A percentile compares a stretch with the other conserved stretches of the same genome.
Conservation (phyloP, 2,888 invertebrate genomes). For the Ormyrus pomaceus region DNA sequence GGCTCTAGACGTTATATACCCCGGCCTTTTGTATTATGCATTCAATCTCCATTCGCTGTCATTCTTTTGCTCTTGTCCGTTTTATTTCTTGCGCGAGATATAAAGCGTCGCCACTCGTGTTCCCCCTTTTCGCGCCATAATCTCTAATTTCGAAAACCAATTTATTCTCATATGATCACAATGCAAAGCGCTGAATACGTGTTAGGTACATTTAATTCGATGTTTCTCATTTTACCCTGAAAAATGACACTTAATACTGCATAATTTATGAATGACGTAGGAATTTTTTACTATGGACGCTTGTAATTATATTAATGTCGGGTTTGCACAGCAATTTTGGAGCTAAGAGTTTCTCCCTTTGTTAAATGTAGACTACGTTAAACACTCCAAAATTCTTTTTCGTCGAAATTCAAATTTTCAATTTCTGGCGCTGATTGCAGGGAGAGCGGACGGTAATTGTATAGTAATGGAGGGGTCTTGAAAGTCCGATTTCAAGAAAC, state of each 20-base stretch:
- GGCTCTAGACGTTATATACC: slow-evolving; percentile 35
- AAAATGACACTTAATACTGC: slow-evolving; percentile 34
- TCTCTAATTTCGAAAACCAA: slow-evolving; percentile 33
- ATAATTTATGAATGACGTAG: not conserved
- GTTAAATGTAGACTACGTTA: not conserved
- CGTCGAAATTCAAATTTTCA: not conserved
- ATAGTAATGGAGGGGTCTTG: too few species aligned
- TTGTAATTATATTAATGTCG: too few species aligned
- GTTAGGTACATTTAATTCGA: not conserved
- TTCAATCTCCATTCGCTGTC: slow-evolving; percentile 34
- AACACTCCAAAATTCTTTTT: not conserved
- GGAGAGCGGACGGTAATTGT: not conserved
- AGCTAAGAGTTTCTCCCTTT: too few species aligned
- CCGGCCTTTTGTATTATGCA: slow-evolving; percentile 44
- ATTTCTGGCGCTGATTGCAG: slow-evolving; percentile 2
- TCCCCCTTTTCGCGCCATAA: not conserved
- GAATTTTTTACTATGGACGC: not conserved
- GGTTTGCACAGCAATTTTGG: too few species aligned
- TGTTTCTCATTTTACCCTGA: slow-evolving; percentile 17
- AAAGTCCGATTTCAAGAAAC: too few species aligned
- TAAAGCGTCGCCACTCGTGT: not conserved
- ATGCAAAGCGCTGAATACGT: not conserved
- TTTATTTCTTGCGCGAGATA: not conserved
- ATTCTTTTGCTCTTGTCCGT: not conserved
- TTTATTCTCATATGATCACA: slow-evolving; percentile 24